These are phyloP conservation scores for Epistrophe grossulariae DNA, from an alignment of 2,888 invertebrate genomes.

Conservation along the genomic window DNA sequence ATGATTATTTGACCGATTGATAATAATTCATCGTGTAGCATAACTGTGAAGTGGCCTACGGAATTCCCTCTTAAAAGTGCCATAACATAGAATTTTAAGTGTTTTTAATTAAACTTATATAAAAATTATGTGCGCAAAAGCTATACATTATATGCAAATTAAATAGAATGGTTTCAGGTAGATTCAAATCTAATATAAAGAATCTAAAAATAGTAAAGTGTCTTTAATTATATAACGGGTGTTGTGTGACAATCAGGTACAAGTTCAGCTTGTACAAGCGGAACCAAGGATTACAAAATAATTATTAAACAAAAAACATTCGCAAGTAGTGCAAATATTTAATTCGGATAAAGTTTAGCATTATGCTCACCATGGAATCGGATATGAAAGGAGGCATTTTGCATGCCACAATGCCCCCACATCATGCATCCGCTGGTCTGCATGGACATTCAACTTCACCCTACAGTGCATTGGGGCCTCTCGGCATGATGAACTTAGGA, in stretches of 20 bases:
- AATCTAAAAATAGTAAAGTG: slow-evolving; percentile 47
- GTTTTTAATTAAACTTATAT: slow-evolving; percentile 52
- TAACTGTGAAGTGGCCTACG: slow-evolving; percentile 52
- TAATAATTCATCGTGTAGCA: slow-evolving; percentile 8
- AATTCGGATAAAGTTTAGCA: slow-evolving; percentile 81
- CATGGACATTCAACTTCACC: slow-evolving; percentile 86
- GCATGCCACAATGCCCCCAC: slow-evolving; percentile 94
- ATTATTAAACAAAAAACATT: slow-evolving; percentile 1
- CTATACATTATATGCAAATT: background rate
- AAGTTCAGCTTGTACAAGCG: slow-evolving; percentile 42
- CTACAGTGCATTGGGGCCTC: slow-evolving; percentile 91
- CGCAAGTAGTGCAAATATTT: slow-evolving; percentile 33
- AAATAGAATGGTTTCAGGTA: slow-evolving; percentile 55
- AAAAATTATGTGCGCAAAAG: slow-evolving; percentile 26
- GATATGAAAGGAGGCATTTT: slow-evolving; percentile 95
- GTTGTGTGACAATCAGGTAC: slow-evolving; percentile 65
- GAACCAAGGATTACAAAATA: slow-evolving; percentile 47
- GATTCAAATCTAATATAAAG: slow-evolving; percentile 67
- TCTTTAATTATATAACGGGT: slow-evolving; percentile 51
- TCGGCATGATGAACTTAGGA: slow-evolving; percentile 88
- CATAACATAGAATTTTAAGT: slow-evolving; percentile 60
- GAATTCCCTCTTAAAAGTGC: slow-evolving; percentile 59
- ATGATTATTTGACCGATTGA: slow-evolving; percentile 20
- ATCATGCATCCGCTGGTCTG: slow-evolving; percentile 87
- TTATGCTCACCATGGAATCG: slow-evolving; percentile 96